Base-by-base conservation (phyloP, 92 coral and sea anemone genomes). In the Paramuricea clavata region DNA sequence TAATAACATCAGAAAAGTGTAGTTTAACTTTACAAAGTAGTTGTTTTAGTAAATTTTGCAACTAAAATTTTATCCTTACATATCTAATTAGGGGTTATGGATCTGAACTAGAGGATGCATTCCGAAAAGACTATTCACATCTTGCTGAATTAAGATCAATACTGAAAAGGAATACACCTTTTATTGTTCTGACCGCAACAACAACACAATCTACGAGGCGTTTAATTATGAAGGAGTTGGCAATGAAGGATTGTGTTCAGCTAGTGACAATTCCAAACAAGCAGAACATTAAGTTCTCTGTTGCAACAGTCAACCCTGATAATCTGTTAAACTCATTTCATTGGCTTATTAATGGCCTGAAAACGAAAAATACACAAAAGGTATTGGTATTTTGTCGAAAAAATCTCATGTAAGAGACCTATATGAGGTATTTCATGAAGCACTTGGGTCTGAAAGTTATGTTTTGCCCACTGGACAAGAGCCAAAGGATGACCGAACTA, bases 231-330 rank as follows among this genome's bases (percentile, higher is more conserved):
- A 54, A 54, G 25, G 26, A 54, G 16, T 54, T 54, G 19, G 62
- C 26, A 1, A 89, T 76, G 89, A 68, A 57, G 67, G 85, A 77
- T 19, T 89, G 92, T 65, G 89, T 83, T 2, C 79, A 65, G 49
- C 50, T 90, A 1, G 5, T 49, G 4, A 81, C 67, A 10, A 50
- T 49, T 10, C 91, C 89, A 0, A 71, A 91, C 54, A 91, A 69
- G 54, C 81, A 81, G 17, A 82, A 83, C 78, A 87, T 69, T 17
- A 54, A 41, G 21, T 86, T 54, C 67, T 79, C 90, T 16, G 83
- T 90, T 0, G 15, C 71, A 3, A 13, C 17, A 3, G 35, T 69
- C 39, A 47, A 90, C 60, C 22, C 52, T 31, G 74, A 87, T 54
- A 62, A 67, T 72, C 54, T 87, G 49, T 74, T 41, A 19, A 28